Percentiles rank a stretch among this genome's conserved stretches.
These are phyloP conservation scores for Drusus annulatus DNA, from an alignment of 1,140 invertebrate species.

Conservation along the genomic window DNA sequence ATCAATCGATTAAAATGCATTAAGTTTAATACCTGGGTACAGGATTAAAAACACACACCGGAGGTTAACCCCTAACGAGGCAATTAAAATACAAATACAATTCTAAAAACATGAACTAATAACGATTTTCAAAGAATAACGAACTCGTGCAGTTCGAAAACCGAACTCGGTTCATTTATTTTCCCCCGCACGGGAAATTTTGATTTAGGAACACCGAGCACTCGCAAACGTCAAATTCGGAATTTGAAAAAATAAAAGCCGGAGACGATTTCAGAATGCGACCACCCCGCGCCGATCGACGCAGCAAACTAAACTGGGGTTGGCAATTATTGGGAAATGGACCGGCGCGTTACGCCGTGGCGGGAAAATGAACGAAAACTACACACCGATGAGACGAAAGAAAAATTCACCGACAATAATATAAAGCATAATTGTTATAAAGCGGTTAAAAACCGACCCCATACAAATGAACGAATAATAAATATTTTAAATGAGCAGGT, in stretches of 20 bases:
- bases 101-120: too few species aligned
- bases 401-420: too few species aligned
- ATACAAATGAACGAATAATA: too few species aligned
- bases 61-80: too few species aligned
- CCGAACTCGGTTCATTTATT: neutral
- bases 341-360: constrained; percentile 12
- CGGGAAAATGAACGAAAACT: constrained; percentile 1
- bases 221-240: constrained; percentile 20
- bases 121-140: neutral
- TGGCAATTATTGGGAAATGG: neutral
- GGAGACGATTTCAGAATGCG: neutral
- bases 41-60: too few species aligned
- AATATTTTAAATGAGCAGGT: too few species aligned
- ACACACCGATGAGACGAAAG: neutral
- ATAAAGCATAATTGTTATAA: too few species aligned
- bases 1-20: too few species aligned
- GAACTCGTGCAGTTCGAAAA: neutral
- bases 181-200: neutral
- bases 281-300: neutral
- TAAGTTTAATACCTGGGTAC: too few species aligned
- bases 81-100: too few species aligned
- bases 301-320: constrained; percentile 7
- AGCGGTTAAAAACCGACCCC: too few species aligned
- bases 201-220: too few species aligned
- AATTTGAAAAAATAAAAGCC: neutral